phyloP scores from a whole-genome alignment of 2,113 vertebrate genomes.

The Pleuronectes platessa region DNA sequence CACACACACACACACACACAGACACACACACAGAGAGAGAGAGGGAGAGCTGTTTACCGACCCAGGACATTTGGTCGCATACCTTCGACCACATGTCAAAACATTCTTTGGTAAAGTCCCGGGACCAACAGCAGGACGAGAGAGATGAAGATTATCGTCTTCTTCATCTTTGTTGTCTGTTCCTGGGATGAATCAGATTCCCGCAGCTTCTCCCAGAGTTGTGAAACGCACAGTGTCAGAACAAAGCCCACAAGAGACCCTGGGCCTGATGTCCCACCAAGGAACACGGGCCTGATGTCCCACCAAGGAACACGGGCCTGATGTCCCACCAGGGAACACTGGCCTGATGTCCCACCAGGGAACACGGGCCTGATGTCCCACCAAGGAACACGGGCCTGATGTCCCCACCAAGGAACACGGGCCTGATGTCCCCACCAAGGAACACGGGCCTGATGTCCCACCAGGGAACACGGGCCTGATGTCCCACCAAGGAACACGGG shows the following conservation, averaged over 20 bases:
- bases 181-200: neutral
- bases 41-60: conserved; percentile 44
- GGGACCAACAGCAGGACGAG: conserved; percentile 23
- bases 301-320: too few species aligned
- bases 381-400: too few species aligned
- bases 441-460: too few species aligned
- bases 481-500: too few species aligned
- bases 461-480: too few species aligned
- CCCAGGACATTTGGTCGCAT: conserved; percentile 44
- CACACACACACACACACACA: conserved; percentile 31
- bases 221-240: conserved; percentile 28
- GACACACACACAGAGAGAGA: conserved; percentile 33
- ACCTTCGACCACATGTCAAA: conserved; percentile 69
- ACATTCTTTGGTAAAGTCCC: conserved; percentile 57
- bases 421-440: too few species aligned
- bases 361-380: too few species aligned
- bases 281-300: too few species aligned
- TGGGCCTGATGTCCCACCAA: too few species aligned
- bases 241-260: conserved; percentile 4
- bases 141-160: conserved; percentile 13
- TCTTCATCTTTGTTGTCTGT: conserved; percentile 26
- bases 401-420: too few species aligned
- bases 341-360: too few species aligned
- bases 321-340: too few species aligned
- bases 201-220: neutral